Evolutionary conservation across 2,888 invertebrate genomes (phyloP), one percentile per base, ranked within the genome.

Genomic region (Lysandra coridon): DNA sequence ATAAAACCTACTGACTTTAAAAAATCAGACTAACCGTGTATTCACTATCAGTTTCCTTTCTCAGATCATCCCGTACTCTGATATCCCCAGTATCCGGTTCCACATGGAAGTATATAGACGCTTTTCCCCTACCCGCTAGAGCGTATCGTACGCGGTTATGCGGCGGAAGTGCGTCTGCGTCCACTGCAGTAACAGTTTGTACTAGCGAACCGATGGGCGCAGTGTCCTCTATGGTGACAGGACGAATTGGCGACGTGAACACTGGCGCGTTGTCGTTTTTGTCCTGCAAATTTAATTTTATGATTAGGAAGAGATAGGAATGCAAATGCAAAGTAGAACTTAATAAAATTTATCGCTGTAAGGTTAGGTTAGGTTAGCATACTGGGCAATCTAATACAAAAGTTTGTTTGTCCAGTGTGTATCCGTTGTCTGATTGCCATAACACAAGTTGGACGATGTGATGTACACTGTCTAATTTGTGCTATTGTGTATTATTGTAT

Each of bases 261-360:
- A 98, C 96, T 6, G 98, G 98, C 0, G 98, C 96, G 83, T 98
- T 97, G 90, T 98, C 98, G 89, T 98, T 98, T 83, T 97, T 96
- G 88, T 98, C 98, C 96, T 98, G 91, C 86, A 91, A 84, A 74
- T 30, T 33, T 30, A 14, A 3, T 69, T 30, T 30, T n/a, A 23
- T 62, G 2, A 23, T n/a, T 6, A 4, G n/a, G 10, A 69, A 44
- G 60, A 62, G 12, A 60, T 5, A 60, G 44, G 5, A 23, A 23
- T 62, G 17, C 23, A 23, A 62, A 7, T 23, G 14, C 1, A 62
- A 23, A 62, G 3, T 6, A n/a, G 3, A 57, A 64, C 23, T n/a
- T 17, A 64, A 33, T 10, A 44, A 44, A 44, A 44, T 44, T 10
- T 44, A 0, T 44, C 2, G 7, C 44, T 44, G 7, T 44, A 10